phyloP scores from a whole-genome alignment of 2,113 vertebrate genomes.

The Lota lota region DNA sequence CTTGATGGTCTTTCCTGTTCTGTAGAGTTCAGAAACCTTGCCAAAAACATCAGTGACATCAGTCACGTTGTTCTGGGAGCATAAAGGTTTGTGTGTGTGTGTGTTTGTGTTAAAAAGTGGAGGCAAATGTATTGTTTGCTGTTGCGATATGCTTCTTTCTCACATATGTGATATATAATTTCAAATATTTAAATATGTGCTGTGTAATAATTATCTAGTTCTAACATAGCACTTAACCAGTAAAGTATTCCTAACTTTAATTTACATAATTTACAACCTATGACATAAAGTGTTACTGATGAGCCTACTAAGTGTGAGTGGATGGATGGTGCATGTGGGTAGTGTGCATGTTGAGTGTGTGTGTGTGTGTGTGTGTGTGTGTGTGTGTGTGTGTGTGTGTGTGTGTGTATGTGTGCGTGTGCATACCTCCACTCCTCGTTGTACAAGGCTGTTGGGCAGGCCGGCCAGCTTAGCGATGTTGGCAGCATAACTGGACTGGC shows the following conservation, averaged over 20 bases:
- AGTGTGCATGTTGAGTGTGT: background rate
- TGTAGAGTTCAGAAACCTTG: constrained; percentile 83
- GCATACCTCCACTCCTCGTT: constrained; percentile 85
- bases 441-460: constrained; percentile 79
- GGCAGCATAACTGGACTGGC: constrained; percentile 86
- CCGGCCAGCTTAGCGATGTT: constrained; percentile 88
- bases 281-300: too few species aligned
- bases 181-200: too few species aligned
- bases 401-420: constrained; percentile 12
- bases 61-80: background rate
- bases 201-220: too few species aligned
- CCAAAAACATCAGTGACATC: background rate
- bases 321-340: too few species aligned
- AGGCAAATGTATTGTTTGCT: too few species aligned
- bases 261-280: background rate
- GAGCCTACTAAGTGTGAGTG: too few species aligned
- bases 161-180: too few species aligned
- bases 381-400: constrained; percentile 11
- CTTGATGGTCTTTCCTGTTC: constrained; percentile 79
- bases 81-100: constrained; percentile 4
- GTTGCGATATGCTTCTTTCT: too few species aligned
- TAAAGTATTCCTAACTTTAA: too few species aligned
- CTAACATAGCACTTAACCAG: too few species aligned
- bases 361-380: background rate
- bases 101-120: background rate